Conservation (phyloP, 2,888 invertebrate genomes). For the Heliconius hortense region DNA sequence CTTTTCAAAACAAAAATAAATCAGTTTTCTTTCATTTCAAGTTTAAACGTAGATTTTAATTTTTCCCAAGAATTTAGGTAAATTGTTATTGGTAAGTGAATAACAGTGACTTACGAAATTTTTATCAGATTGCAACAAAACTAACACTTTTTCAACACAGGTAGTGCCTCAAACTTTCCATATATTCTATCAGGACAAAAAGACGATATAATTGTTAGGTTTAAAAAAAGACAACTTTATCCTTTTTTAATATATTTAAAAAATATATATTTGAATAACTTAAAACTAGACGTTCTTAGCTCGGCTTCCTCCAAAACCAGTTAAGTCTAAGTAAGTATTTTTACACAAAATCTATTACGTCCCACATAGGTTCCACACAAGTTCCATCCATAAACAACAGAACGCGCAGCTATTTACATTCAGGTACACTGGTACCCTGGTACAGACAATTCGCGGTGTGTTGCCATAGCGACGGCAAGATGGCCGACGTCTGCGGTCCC, state of each 20-base stretch:
- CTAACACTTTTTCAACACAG: too few relatives aligned
- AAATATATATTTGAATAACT: neutral
- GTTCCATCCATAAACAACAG: conserved; percentile 59
- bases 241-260: too few relatives aligned
- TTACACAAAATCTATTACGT: conserved; percentile 35
- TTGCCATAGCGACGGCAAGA: conserved; percentile 75
- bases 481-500: conserved; percentile 77
- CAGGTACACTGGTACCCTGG: conserved; percentile 52
- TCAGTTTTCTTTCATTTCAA: too few relatives aligned
- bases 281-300: neutral
- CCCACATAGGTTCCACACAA: conserved; percentile 44
- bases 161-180: too few relatives aligned
- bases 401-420: conserved; percentile 70
- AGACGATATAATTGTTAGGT: too few relatives aligned
- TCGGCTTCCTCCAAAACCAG: neutral
- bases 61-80: too few relatives aligned
- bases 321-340: conserved; percentile 33
- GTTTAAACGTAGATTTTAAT: too few relatives aligned
- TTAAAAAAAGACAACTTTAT: too few relatives aligned
- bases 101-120: too few relatives aligned
- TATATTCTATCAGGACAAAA: too few relatives aligned
- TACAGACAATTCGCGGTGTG: conserved; percentile 72
- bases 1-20: neutral
- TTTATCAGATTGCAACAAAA: too few relatives aligned
- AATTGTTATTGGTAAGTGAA: too few relatives aligned